Evolutionary conservation across 2,888 invertebrate species (phyloP).

Genomic region (Slavum lentiscoides): DNA sequence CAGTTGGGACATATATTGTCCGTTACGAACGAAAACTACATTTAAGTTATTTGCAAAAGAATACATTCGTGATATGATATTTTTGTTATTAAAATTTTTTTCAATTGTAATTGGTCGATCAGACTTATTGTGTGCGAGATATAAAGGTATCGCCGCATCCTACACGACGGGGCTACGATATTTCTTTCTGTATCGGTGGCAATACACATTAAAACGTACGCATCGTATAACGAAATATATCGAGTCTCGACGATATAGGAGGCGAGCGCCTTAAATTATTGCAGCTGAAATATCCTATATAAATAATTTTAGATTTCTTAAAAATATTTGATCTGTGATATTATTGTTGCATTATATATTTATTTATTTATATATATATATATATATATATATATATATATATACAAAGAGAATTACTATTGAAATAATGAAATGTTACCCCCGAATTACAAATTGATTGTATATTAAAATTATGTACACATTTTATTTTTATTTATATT

Average conservation of each 20-base stretch:
- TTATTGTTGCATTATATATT: conserved; percentile 1
- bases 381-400: too few species aligned
- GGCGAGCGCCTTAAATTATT: conserved; percentile 2
- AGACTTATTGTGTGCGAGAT: conserved; percentile 48
- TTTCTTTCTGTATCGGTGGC: too few species aligned
- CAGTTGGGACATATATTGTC: conserved; percentile 19
- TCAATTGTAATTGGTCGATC: conserved; percentile 43
- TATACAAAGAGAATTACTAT: background rate
- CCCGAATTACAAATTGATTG: conserved; percentile 36
- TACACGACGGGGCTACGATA: too few species aligned
- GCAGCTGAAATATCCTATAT: conserved; percentile 42
- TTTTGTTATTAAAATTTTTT: conserved; percentile 3
- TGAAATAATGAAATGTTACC: conserved; percentile 26
- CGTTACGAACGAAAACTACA: conserved; percentile 40
- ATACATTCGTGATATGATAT: conserved; percentile 44
- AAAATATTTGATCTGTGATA: conserved; percentile 42
- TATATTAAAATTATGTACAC: conserved; percentile 26
- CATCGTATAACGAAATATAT: too few species aligned
- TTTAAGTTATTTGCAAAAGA: conserved; percentile 39
- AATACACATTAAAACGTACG: too few species aligned
- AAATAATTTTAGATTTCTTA: conserved; percentile 12
- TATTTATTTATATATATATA: too few species aligned
- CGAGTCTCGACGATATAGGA: too few species aligned
- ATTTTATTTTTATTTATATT: background rate
- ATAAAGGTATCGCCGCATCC: background rate